A percentile compares a stretch with the other conserved stretches of the same genome.
These are phyloP conservation scores for Merops nubicus DNA, from an alignment of 2,113 vertebrate genomes.

Conservation along the genomic window DNA sequence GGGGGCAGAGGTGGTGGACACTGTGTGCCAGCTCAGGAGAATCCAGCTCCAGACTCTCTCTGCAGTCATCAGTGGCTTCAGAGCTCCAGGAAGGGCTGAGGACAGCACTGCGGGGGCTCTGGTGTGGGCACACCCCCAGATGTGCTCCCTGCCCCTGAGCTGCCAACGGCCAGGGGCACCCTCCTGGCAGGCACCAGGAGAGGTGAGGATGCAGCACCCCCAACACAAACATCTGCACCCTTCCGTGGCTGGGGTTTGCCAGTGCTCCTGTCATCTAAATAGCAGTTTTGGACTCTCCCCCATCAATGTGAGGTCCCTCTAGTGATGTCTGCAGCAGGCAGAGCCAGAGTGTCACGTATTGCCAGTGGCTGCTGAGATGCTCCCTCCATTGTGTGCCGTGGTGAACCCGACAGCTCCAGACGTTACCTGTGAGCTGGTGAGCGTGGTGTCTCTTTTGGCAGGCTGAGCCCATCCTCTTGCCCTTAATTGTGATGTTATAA, in stretches of 20 bases:
- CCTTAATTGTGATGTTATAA: not conserved
- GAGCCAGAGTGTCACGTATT: not conserved
- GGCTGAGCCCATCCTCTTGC: not conserved
- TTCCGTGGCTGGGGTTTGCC: not conserved
- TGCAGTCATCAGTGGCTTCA: not conserved
- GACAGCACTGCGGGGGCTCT: accelerated
- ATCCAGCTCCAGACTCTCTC: not conserved
- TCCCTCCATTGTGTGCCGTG: not conserved
- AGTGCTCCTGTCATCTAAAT: not conserved
- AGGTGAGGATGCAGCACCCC: not conserved
- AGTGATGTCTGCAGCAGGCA: not conserved
- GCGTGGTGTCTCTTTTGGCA: not conserved
- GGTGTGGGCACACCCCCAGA: not conserved
- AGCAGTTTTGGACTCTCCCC: not conserved
- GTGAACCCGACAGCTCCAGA: not conserved
- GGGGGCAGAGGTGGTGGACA: not conserved
- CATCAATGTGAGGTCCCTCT: not conserved
- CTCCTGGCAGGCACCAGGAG: not conserved
- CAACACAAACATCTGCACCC: not conserved
- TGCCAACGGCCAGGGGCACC: not conserved
- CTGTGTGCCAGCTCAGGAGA: not conserved
- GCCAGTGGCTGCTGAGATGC: not conserved
- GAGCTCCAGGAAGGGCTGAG: not conserved
- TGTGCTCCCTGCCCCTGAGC: not conserved
- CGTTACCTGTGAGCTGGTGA: not conserved